Conservation (phyloP, 2,888 invertebrate species). For the Drosophila cracens region DNA sequence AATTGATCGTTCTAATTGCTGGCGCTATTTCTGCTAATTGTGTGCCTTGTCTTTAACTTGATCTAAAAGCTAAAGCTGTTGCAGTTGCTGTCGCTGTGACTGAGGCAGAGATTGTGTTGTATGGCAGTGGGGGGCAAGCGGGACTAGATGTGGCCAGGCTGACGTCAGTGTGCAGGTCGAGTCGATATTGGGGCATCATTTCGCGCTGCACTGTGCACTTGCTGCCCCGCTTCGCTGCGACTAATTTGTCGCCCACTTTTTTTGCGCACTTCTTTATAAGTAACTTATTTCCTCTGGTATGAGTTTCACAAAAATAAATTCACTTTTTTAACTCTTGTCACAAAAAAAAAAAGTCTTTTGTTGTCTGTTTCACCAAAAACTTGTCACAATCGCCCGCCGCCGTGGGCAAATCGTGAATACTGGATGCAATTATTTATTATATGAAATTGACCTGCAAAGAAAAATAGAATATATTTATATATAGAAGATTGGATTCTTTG, state of each 20-base stretch:
- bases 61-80: constrained; percentile 16
- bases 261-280: constrained; percentile 10
- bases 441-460: constrained; percentile 40
- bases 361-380: constrained; percentile 19
- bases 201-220: constrained; percentile 46
- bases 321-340: constrained; percentile 21
- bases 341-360: constrained; percentile 15
- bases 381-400: constrained; percentile 21
- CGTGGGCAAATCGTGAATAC: constrained; percentile 5
- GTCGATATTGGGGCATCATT: constrained; percentile 61
- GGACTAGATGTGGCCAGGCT: constrained; percentile 45
- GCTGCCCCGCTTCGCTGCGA: constrained; percentile 38
- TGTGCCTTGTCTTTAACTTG: constrained; percentile 32
- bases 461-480: background rate
- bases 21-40: constrained; percentile 14
- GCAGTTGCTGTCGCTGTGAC: constrained; percentile 18
- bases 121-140: constrained; percentile 61
- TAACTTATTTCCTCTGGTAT: constrained; percentile 31
- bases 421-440: constrained; percentile 15
- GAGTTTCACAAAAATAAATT: constrained; percentile 37
- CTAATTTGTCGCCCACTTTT: constrained; percentile 11
- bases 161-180: constrained; percentile 53
- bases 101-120: constrained; percentile 48
- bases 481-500: background rate
- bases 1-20: constrained; percentile 16